Percentiles rank a stretch among this genome's conserved stretches.
phyloP scores from a whole-genome alignment of 2,888 invertebrate genomes.

The Patella depressa region DNA sequence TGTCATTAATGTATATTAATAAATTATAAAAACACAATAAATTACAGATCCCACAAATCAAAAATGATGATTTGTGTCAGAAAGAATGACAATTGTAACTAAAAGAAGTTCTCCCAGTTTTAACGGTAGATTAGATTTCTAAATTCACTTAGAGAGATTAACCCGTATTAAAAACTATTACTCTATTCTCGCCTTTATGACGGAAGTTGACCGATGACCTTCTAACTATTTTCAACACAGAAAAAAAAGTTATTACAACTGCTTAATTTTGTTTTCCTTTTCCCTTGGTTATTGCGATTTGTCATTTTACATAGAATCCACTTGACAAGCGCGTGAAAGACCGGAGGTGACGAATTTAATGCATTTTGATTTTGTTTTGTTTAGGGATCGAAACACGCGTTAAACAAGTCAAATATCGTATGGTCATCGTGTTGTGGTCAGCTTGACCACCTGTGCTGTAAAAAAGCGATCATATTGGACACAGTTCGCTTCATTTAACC shows the following conservation, averaged over 20 bases:
- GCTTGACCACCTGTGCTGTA: not conserved
- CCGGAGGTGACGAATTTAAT: not conserved
- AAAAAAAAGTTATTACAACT: not conserved
- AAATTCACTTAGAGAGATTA: not conserved
- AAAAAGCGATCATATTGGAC: not conserved
- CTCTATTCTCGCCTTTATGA: no score
- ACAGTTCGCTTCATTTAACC: not conserved
- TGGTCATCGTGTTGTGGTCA: not conserved
- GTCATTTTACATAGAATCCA: not conserved
- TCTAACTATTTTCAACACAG: not conserved
- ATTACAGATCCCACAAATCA: no score
- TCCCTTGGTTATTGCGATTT: not conserved
- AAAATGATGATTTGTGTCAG: no score
- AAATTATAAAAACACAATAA: no score
- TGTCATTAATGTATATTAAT: no score
- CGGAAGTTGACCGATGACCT: not conserved
- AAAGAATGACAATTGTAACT: not conserved
- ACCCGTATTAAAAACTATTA: not conserved
- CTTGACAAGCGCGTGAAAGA: not conserved
- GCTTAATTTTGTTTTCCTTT: not conserved
- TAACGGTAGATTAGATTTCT: not conserved
- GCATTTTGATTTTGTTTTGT: constrained; percentile 11
- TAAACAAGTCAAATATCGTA: constrained; percentile 7
- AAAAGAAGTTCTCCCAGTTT: not conserved
- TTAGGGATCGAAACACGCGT: not conserved